Evolutionary conservation across 2,113 vertebrate species (phyloP), one percentile per base, ranked within the genome.

Genomic region (Microcebus tavaratra): DNA sequence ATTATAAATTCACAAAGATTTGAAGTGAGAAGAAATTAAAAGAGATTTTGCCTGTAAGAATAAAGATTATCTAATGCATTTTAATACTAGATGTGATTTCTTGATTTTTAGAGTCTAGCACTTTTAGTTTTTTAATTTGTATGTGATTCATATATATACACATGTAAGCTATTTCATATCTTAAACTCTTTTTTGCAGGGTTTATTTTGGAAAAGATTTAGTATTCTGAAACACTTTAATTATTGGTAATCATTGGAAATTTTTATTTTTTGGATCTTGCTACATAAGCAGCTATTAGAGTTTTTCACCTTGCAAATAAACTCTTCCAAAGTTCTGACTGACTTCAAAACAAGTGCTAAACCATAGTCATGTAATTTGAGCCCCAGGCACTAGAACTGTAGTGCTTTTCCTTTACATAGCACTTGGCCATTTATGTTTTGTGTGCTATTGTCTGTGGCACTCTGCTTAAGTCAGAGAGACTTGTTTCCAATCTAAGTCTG

Each of bases 161-260:
- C 13, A 59, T 21, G 42, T 29, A 86, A 92, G 42, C 4, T 84
- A 81, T 92, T 79, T 91, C 8, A 61, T 90, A 84, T 84, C 36
- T 90, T 84, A 13, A 29, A 73, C 34, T 82, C 67, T 84, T 91
- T 67, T 29, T 76, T 39, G 0, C 42, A 78, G 55, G 82, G 8
- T 90, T 91, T 94, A 65, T 88, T 73, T 53, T 95, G 36, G 42
- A 82, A 94, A 83, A 94, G 25, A 39, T 79, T 91, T 42, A 75
- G 65, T 78, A 90, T 48, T 91, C 8, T 12, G 50, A 93, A 94
- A 80, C 3, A 57, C 27, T 21, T 88, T 90, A 25, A 87, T 87
- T 17, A 61, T 88, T 36, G 31, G 87, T 85, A 84, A 65, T 45
- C 34, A 4, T 39, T 79, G 57, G n/a, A 90, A 84, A 34, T 45